These are phyloP conservation scores for Dryococelus australis DNA, from an alignment of 2,888 invertebrate genomes.

Conservation along the genomic window DNA sequence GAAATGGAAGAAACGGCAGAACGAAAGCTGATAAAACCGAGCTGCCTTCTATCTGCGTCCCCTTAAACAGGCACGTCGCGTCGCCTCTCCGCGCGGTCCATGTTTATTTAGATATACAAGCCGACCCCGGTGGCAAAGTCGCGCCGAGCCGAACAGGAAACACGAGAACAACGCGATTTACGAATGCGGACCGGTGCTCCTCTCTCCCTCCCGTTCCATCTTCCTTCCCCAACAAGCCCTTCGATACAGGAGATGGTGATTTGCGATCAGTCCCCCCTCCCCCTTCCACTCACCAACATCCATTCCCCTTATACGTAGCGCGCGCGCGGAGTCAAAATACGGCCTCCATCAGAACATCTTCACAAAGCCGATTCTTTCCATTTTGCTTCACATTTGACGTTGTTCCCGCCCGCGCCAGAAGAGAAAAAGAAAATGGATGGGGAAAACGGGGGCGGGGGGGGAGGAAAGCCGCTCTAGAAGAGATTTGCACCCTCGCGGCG, in stretches of 20 bases:
- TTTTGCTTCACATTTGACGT: constrained; percentile 3
- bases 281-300: no score
- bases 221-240: neutral
- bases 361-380: constrained; percentile 16
- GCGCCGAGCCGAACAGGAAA: neutral
- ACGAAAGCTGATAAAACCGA: neutral
- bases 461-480: neutral
- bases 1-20: no score
- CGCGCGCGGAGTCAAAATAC: neutral
- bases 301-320: no score
- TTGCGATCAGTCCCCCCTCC: neutral
- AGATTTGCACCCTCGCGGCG: neutral
- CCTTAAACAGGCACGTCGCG: neutral
- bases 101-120: neutral
- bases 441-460: neutral
- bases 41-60: neutral
- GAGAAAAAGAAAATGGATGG: neutral
- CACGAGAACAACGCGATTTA: neutral
- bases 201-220: neutral
- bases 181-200: neutral
- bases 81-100: neutral
- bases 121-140: neutral
- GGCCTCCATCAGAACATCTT: neutral
- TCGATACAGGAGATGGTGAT: neutral
- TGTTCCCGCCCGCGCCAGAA: neutral